A percentile compares a stretch with the other conserved stretches of the same genome.
phyloP scores from a whole-genome alignment of 2,888 invertebrate species.

The Hemaris fuciformis region DNA sequence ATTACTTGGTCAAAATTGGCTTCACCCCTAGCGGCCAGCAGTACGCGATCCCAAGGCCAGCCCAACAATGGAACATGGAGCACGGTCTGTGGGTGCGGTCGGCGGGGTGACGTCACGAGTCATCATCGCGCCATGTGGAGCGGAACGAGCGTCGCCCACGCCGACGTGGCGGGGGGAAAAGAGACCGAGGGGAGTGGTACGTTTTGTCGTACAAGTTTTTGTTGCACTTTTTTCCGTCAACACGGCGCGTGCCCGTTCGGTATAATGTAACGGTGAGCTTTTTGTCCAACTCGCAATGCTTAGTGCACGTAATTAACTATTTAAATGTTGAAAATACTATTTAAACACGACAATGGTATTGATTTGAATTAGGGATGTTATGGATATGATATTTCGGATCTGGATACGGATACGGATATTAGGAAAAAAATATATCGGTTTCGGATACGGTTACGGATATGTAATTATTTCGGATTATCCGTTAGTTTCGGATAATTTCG shows the following conservation, averaged over 20 bases:
- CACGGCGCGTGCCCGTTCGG: not conserved
- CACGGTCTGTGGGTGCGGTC: constrained; percentile 20
- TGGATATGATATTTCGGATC: too few species aligned
- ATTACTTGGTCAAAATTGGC: not conserved
- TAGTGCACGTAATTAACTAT: not conserved
- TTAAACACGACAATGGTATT: too few species aligned
- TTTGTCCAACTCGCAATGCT: not conserved
- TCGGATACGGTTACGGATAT: too few species aligned
- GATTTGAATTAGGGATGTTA: too few species aligned
- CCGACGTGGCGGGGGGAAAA: not conserved
- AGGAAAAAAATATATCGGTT: too few species aligned
- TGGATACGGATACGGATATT: too few species aligned
- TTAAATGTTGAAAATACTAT: too few species aligned
- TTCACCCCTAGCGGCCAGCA: not conserved
- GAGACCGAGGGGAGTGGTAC: not conserved
- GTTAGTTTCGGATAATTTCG: too few species aligned
- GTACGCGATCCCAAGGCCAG: not conserved
- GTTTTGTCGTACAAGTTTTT: not conserved
- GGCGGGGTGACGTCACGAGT: constrained; percentile 28
- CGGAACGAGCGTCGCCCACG: constrained; percentile 25
- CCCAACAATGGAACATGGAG: not conserved
- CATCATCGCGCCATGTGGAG: constrained; percentile 25
- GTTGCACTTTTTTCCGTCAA: not conserved
- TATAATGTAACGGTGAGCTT: not conserved
- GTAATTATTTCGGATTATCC: too few species aligned